Base-by-base conservation (phyloP, 2,113 vertebrate genomes). In the Heteronetta atricapilla region DNA sequence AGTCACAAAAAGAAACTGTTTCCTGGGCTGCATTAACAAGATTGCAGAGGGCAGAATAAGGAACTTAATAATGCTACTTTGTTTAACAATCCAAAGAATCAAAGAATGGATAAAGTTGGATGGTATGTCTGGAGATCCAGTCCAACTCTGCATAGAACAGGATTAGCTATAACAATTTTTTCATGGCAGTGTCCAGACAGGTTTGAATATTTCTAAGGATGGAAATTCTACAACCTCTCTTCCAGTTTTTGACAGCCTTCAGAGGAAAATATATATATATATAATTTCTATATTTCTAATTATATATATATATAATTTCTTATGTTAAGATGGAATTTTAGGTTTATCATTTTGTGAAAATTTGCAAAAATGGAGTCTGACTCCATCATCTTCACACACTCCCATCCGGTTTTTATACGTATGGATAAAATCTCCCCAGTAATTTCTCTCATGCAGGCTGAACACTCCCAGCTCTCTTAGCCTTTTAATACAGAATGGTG, bases 31-130 rank as follows among this genome's bases (percentile, higher is more conserved):
- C 14, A 52, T 36, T 8, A 77, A 15, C 4, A 68, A 46, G 38
- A 16, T 3, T 64, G n/a, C 10, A 52, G 33, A 34, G 2, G 52
- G 36, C 6, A 8, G 38, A 64, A 33, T 44, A 73, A 63, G 8
- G 5, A 2, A 21, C 40, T 4, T 20, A 13, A 62, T 19, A 76
- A 23, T 36, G 11, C 5, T 10, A 5, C 2, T 82, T 78, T 50
- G 38, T 58, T 44, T 55, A 86, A 5, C 8, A 26, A 16, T 84
- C 78, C 50, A 62, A 15, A 82, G 46, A 90, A 75, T 7, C 53
- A 8, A 8, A 40, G 36, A 66, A 21, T 25, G 6, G 2, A 4
- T 1, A 2, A 80, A 7, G 25, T 8, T 68, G 9, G 5, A 23
- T 63, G 26, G 8, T 19, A 58, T 14, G 19, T 50, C 34, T 76